A percentile compares a stretch with the other conserved stretches of the same genome.
Evolutionary conservation across 2,888 invertebrate genomes (phyloP).

Genomic region (Ernsta delagoae): DNA sequence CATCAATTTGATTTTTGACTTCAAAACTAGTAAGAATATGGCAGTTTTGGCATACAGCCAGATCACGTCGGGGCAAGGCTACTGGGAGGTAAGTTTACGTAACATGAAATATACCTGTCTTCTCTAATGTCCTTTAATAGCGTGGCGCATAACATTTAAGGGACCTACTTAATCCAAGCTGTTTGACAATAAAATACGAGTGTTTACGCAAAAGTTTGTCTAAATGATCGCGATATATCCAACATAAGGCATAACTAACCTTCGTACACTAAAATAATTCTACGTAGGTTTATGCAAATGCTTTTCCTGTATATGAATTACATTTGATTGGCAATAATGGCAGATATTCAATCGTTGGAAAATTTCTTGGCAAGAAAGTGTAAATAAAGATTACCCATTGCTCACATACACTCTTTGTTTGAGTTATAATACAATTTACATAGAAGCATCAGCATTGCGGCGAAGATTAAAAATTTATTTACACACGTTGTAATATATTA

Average conservation of each 20-base stretch:
- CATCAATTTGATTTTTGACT: conserved; percentile 93
- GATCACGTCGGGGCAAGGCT: conserved; percentile 90
- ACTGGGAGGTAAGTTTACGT: conserved; percentile 90
- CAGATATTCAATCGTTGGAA: conserved; percentile 10
- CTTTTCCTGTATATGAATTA: conserved; percentile 8
- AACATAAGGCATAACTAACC: neutral
- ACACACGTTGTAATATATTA: too few relatives aligned
- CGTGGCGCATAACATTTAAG: conserved; percentile 28
- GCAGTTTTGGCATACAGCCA: conserved; percentile 95
- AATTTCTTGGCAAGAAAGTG: conserved; percentile 21
- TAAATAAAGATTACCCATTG: conserved; percentile 16
- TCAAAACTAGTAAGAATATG: conserved; percentile 92
- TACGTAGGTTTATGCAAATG: neutral
- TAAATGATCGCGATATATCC: neutral
- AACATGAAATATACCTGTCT: conserved; percentile 33
- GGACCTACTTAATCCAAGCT: conserved; percentile 27
- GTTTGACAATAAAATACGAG: conserved; percentile 27
- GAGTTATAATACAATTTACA: neutral
- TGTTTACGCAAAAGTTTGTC: conserved; percentile 18
- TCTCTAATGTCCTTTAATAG: conserved; percentile 33
- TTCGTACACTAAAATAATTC: conserved; percentile 9
- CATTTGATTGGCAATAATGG: conserved; percentile 4
- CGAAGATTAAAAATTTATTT: too few relatives aligned
- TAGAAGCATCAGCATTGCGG: too few relatives aligned
- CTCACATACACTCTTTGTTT: conserved; percentile 17